Evolutionary conservation across 92 coral and sea anemone genomes (phyloP).

Genomic region (Porites evermanni): DNA sequence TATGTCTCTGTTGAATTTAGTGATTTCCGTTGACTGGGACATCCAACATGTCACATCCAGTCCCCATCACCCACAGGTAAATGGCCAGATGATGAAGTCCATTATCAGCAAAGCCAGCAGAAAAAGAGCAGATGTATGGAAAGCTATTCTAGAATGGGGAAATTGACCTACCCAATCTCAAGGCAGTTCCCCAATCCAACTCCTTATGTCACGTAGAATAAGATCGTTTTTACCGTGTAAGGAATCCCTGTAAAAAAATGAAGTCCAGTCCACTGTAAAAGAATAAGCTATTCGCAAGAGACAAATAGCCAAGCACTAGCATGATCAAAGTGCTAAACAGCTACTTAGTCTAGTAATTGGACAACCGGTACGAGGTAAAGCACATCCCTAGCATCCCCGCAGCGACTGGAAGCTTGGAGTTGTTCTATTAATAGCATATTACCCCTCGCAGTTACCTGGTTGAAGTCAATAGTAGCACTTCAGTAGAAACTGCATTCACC

Average conservation of each 20-base stretch:
- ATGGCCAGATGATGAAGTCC: constrained; percentile 18
- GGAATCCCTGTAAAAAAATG: constrained; percentile 46
- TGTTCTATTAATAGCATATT: constrained; percentile 40
- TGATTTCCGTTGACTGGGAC: constrained; percentile 41
- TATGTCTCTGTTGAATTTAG: constrained; percentile 57
- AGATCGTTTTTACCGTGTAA: constrained; percentile 64
- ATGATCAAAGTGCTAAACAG: constrained; percentile 47
- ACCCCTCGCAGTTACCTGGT: constrained; percentile 54
- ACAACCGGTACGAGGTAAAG: constrained; percentile 43
- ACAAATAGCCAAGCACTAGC: constrained; percentile 6
- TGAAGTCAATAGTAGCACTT: constrained; percentile 46
- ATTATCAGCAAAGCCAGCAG: constrained; percentile 30
- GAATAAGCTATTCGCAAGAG: constrained; percentile 47
- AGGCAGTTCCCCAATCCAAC: constrained; percentile 32
- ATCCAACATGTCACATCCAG: constrained; percentile 40
- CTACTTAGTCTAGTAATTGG: constrained; percentile 49
- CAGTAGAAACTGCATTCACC: constrained; percentile 50
- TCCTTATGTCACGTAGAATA: constrained; percentile 48
- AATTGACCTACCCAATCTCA: constrained; percentile 32
- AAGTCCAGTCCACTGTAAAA: constrained; percentile 51
- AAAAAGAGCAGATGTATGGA: no score
- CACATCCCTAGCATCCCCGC: constrained; percentile 1
- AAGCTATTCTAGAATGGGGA: constrained; percentile 24
- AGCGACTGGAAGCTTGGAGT: constrained; percentile 60
- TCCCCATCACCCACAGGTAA: constrained; percentile 59